Evolutionary conservation across 35 echinoderm and acorn worm genomes (phyloP).

Genomic region (Ophiothrix spiculata): DNA sequence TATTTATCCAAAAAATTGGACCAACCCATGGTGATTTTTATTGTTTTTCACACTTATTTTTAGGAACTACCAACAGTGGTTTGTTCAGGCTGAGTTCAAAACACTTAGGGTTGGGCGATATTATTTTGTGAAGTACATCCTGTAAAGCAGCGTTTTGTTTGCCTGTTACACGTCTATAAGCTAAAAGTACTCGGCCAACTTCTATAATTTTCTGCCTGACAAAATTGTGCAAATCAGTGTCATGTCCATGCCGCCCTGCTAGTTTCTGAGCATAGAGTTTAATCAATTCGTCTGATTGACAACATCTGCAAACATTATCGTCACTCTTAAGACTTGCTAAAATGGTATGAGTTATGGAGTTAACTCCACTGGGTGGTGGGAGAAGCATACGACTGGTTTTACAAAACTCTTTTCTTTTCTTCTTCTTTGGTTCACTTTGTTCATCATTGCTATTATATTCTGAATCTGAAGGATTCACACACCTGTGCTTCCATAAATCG

Average conservation of each 20-base stretch:
- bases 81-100: no score
- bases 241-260: neutral
- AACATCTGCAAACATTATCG: constrained; percentile 21
- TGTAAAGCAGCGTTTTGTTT: constrained; percentile 2
- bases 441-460: neutral
- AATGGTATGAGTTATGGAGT: neutral
- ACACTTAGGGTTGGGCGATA: no score
- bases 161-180: neutral
- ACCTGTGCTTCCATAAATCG: constrained; percentile 49
- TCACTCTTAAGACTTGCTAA: constrained; percentile 25
- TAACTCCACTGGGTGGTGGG: neutral
- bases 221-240: neutral
- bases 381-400: constrained; percentile 11
- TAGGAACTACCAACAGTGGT: no score
- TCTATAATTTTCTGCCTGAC: neutral
- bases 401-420: neutral
- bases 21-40: no score
- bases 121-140: no score
- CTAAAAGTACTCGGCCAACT: neutral
- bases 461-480: neutral
- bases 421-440: constrained; percentile 2
- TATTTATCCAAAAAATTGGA: no score
- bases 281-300: constrained; percentile 43
- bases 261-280: constrained; percentile 24
- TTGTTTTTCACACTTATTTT: no score